A percentile compares a stretch with the other conserved stretches of the same genome.
phyloP scores from a whole-genome alignment of 2,113 vertebrate species.

The Columbina picui region DNA sequence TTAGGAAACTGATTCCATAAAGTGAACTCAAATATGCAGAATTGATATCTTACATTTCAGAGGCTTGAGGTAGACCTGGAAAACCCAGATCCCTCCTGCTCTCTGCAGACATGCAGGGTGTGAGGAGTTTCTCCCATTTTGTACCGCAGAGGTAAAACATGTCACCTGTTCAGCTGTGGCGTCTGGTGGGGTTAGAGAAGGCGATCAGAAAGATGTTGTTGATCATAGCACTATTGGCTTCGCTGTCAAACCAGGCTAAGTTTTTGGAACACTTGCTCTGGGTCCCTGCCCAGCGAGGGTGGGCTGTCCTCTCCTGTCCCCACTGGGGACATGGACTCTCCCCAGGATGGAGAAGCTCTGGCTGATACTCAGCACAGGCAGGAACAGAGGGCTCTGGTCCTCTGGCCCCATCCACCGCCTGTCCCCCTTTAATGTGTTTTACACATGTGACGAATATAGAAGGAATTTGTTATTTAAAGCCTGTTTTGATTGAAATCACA shows the following conservation, averaged over 20 bases:
- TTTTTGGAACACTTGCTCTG: background rate
- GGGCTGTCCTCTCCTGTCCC: background rate
- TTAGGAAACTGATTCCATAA: background rate
- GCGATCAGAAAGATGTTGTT: background rate
- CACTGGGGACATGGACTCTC: fast-evolving
- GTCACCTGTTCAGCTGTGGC: background rate
- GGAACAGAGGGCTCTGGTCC: background rate
- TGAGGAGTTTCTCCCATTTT: fast-evolving
- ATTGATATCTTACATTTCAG: background rate
- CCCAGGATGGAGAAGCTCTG: background rate
- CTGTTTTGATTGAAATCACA: constrained; percentile 63
- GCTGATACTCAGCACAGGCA: background rate
- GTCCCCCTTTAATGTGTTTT: constrained; percentile 43
- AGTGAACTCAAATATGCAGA: fast-evolving
- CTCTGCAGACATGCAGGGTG: background rate
- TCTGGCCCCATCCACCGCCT: background rate
- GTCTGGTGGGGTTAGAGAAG: background rate
- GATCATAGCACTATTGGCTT: background rate
- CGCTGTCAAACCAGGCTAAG: background rate
- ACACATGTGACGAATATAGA: constrained; percentile 34
- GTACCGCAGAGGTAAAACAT: too few relatives aligned
- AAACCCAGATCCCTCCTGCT: fast-evolving
- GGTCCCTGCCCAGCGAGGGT: background rate
- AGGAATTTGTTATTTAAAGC: constrained; percentile 67
- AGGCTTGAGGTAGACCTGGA: background rate